Percentiles rank a stretch among this genome's conserved stretches.
phyloP scores from a whole-genome alignment of 2,113 vertebrate genomes.

The Patagioenas fasciata region DNA sequence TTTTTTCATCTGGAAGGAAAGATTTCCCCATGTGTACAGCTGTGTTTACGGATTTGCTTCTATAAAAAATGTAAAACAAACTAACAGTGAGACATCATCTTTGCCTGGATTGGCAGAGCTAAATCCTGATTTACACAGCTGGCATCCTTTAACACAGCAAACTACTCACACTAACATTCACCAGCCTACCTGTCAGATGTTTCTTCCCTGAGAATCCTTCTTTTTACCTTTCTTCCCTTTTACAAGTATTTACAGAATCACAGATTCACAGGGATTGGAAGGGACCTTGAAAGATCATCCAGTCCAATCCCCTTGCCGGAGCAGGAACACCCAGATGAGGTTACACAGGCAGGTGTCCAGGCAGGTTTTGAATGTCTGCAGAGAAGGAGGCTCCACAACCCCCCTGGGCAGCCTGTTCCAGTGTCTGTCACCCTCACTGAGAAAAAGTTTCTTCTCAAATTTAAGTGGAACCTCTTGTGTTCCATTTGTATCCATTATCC shows the following conservation, averaged over 20 bases:
- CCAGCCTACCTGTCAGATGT: background rate
- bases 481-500: too few relatives aligned
- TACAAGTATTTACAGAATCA: background rate
- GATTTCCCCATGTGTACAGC: background rate
- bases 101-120: slow-evolving; percentile 10
- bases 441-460: too few relatives aligned
- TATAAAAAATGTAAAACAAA: slow-evolving; percentile 9
- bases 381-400: too few relatives aligned
- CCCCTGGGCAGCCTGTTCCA: too few relatives aligned
- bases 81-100: background rate
- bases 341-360: too few relatives aligned
- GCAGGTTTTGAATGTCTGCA: too few relatives aligned
- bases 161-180: background rate
- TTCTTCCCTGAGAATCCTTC: background rate
- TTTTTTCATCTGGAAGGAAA: slow-evolving; percentile 10
- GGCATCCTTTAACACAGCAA: background rate
- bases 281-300: too few relatives aligned
- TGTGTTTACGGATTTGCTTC: slow-evolving; percentile 15
- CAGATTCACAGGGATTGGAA: too few relatives aligned
- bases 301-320: too few relatives aligned
- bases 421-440: too few relatives aligned
- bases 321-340: too few relatives aligned
- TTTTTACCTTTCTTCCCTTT: background rate
- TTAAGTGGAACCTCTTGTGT: too few relatives aligned
- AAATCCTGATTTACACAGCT: slow-evolving; percentile 31